Evolutionary conservation across 2,113 vertebrate species (phyloP), one percentile per base, ranked within the genome.

Genomic region (Asarcornis scutulata): DNA sequence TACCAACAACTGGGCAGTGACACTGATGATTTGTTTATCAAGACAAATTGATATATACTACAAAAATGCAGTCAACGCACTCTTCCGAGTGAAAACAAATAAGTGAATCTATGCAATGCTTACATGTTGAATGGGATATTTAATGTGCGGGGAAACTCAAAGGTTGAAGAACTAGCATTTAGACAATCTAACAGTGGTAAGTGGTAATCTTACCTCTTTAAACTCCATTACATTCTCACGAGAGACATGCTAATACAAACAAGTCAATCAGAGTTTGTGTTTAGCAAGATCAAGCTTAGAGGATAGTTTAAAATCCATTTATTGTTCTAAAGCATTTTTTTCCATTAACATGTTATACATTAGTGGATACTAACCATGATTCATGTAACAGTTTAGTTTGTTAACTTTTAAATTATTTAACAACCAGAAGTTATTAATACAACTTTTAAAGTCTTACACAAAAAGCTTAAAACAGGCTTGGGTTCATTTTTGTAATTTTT

Each of bases 191-290:
- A 98, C 97, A 97, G 98, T 98, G 98, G 98, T 98, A 98, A 98
- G 98, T 98, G 97, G 98, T 98, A 98, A 92, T 99, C 99, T 99
- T 99, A 99, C 99, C 99, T 99, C 99, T 98, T 99, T 99, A 98
- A 99, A 98, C 98, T 99, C 99, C 99, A 98, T 98, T 99, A 99
- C 98, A 98, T 98, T 99, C 98, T 99, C 99, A 99, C 96, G 98
- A 98, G 98, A 98, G 98, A 98, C 98, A 99, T 94, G 98, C 98
- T 99, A 99, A 98, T 98, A 98, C 98, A 99, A 98, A 98, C 98
- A 98, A 99, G 98, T 98, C 98, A 98, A 98, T 99, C 99, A 99
- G 98, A 99, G 98, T 98, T 98, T 99, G 98, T 98, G 98, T 99
- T 99, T 99, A 99, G 98, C 98, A 98, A 98, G 98, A 98, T 99